phyloP scores from a whole-genome alignment of 92 coral and sea anemone genomes.

The Phenganax stokvisi region DNA sequence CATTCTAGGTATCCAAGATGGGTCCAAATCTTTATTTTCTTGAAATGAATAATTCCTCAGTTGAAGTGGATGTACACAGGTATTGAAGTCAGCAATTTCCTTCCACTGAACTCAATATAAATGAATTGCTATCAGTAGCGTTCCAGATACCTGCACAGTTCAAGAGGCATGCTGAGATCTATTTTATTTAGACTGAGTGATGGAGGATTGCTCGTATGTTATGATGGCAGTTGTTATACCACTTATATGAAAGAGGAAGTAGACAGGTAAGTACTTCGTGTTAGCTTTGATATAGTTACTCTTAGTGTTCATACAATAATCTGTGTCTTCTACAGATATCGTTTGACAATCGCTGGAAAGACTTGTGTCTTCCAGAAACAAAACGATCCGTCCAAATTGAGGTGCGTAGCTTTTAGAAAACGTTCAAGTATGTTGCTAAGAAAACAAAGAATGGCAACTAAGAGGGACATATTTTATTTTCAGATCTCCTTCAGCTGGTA shows the following conservation, averaged over 20 bases:
- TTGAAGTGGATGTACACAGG: conserved; percentile 96
- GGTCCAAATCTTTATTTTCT: conserved; percentile 84
- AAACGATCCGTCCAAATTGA: conserved; percentile 88
- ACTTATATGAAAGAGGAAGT: conserved; percentile 97
- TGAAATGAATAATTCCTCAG: conserved; percentile 68
- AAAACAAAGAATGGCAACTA: neutral
- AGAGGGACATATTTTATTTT: neutral
- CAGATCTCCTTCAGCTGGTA: conserved; percentile 96
- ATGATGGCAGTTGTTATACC: conserved; percentile 84
- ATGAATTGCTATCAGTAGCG: no score
- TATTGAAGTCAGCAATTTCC: neutral
- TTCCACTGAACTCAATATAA: no score
- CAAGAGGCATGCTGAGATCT: no score
- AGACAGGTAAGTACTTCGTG: conserved; percentile 60
- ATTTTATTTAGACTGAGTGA: conserved; percentile 73
- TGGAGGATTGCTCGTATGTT: conserved; percentile 80
- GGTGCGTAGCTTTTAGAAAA: conserved; percentile 45
- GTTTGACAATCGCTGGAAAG: conserved; percentile 89
- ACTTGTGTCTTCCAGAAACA: conserved; percentile 94
- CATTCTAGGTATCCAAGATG: conserved; percentile 62
- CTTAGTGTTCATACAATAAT: neutral
- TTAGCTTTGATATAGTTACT: neutral
- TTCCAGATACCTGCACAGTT: no score
- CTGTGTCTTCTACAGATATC: conserved; percentile 53
- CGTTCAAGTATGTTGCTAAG: neutral